These are phyloP conservation scores for Dendrolimus kikuchii DNA, from an alignment of 1,140 invertebrate genomes.

Conservation along the genomic window DNA sequence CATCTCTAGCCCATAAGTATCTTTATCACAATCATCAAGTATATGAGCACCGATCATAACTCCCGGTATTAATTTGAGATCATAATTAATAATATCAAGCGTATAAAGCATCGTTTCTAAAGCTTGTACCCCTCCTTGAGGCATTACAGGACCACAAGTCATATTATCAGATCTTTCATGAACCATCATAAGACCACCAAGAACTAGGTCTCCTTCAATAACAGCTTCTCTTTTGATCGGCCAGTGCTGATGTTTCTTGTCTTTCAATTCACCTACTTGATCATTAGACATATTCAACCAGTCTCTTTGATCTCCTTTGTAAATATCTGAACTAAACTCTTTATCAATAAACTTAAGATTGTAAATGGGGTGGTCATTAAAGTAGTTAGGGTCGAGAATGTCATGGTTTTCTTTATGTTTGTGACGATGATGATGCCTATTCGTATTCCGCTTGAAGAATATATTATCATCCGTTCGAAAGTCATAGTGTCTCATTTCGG, in stretches of 20 bases:
- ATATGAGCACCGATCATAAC: constrained; percentile 90
- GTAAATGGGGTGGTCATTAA: constrained; percentile 10
- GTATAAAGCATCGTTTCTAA: constrained; percentile 95
- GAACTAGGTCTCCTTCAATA: constrained; percentile 86
- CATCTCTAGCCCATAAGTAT: constrained; percentile 96
- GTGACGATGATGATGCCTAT: constrained; percentile 51
- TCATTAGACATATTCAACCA: constrained; percentile 49
- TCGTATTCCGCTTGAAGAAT: constrained; percentile 15
- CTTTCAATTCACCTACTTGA: constrained; percentile 46
- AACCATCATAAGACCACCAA: constrained; percentile 93
- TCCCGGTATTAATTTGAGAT: constrained; percentile 76
- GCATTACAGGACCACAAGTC: constrained; percentile 94
- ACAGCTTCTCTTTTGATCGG: constrained; percentile 89
- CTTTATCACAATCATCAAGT: constrained; percentile 96
- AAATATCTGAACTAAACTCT: constrained; percentile 7
- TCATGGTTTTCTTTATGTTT: constrained; percentile 39
- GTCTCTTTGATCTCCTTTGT: constrained; percentile 24
- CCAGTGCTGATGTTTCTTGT: constrained; percentile 75
- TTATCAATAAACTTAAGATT: constrained; percentile 18
- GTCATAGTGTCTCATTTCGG: constrained; percentile 38
- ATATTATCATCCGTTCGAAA: constrained; percentile 16
- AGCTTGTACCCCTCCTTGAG: constrained; percentile 93
- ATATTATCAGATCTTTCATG: constrained; percentile 88
- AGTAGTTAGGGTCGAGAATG: constrained; percentile 16
- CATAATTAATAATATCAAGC: constrained; percentile 85